Conservation (phyloP, 2,113 vertebrate genomes). For the Symphodus melops region DNA sequence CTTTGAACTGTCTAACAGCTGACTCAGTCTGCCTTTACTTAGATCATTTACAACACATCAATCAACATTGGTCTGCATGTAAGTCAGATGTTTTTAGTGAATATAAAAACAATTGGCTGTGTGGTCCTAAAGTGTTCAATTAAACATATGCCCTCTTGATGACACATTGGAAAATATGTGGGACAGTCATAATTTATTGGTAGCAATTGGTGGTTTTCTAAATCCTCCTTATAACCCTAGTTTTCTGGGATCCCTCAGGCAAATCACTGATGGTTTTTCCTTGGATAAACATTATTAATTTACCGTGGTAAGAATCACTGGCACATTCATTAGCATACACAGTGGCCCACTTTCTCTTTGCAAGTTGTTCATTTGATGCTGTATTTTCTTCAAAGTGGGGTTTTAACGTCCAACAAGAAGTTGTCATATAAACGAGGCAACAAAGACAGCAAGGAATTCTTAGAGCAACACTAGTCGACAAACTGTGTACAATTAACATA, state of each 20-base stretch:
- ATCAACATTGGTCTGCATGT: neutral
- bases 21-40: neutral
- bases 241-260: slow-evolving; percentile 25
- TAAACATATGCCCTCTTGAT: neutral
- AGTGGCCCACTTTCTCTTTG: slow-evolving; percentile 31
- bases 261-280: slow-evolving; percentile 40
- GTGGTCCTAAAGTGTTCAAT: neutral
- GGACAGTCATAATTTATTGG: slow-evolving; percentile 5
- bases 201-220: neutral
- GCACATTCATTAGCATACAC: slow-evolving; percentile 25
- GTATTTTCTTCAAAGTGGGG: neutral
- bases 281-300: slow-evolving; percentile 50
- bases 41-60: neutral
- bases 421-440: neutral
- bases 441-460: neutral
- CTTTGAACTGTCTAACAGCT: too few relatives aligned
- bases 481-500: too few relatives aligned
- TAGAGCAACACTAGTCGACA: neutral
- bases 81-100: neutral
- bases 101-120: neutral
- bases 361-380: slow-evolving; percentile 1
- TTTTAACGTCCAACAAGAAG: slow-evolving; percentile 4
- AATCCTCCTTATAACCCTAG: slow-evolving; percentile 3
- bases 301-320: slow-evolving; percentile 15
- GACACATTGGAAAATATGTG: slow-evolving; percentile 24